Evolutionary conservation across 2,888 invertebrate genomes (phyloP), one percentile per base, ranked within the genome.

Genomic region (Parthenolecanium corni): DNA sequence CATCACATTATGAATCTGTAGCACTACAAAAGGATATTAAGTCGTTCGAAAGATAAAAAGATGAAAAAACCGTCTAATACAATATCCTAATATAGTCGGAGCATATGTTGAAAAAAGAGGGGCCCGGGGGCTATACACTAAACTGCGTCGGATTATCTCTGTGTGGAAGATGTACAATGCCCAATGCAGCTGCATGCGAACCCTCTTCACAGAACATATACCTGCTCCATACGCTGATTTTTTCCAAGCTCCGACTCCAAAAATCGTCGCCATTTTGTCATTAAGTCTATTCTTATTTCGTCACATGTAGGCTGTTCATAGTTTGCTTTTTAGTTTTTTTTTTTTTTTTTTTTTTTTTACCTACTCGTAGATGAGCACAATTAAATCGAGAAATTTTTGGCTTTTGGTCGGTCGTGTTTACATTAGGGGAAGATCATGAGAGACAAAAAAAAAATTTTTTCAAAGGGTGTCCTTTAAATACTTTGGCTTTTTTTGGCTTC

Each of bases 31-130:
- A 24, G 24, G 31, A 20, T 52, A 56, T 56, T 44, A 42, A 56
- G 56, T 56, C 56, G 56, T 56, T 42, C 46, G 56, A 46, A 23
- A 36, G 38, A 31, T 20, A 42, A 56, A 56, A 56, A 56, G 56
- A 56, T 56, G 56, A 56, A 56, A 56, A 56, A 56, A 46, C 56
- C 56, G 56, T 56, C 56, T 56, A 56, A 56, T 42, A 56, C 56
- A 56, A 56, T 56, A 56, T 56, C 46, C 56, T 56, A 56, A 56
- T 56, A 56, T 56, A 56, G 46, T 46, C 56, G 25, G 44, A 56
- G 56, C 56, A 56, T 56, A 56, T 56, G 56, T 56, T 56, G 5
- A 46, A 46, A 31, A 31, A 9, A 31, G 44, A 24, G 46, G 46
- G 54, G 46, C 24, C 54, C 46, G 44, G 31, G 56, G 56, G 56